These are phyloP conservation scores for Thrips palmi DNA, from an alignment of 1,140 invertebrate genomes.

Conservation along the genomic window DNA sequence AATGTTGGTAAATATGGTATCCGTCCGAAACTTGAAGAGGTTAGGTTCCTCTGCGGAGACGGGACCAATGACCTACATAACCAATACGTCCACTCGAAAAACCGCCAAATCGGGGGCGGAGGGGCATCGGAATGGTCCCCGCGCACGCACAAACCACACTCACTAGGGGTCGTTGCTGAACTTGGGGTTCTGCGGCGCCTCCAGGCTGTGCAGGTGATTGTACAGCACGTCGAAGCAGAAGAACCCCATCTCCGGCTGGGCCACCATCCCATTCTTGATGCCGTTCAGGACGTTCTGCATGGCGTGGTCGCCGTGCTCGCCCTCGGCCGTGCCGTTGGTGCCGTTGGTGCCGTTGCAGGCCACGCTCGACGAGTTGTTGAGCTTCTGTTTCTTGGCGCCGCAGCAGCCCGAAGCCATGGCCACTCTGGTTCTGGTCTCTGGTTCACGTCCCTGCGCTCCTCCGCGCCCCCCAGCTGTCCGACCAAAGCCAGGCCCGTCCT, in stretches of 20 bases:
- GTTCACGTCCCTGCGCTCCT: no score
- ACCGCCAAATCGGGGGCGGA: no score
- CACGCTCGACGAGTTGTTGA: constrained; percentile 47
- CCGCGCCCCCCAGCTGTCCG: no score
- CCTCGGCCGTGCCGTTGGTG: constrained; percentile 23
- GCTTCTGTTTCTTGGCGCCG: constrained; percentile 74
- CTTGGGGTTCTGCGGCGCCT: constrained; percentile 70
- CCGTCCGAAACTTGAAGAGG: no score
- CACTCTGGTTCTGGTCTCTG: no score
- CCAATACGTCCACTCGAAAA: no score
- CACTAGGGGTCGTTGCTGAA: constrained; percentile 91
- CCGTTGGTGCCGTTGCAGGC: constrained; percentile 28
- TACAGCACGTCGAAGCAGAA: constrained; percentile 97
- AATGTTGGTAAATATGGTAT: no score
- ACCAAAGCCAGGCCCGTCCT: no score
- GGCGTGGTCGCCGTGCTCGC: constrained; percentile 26
- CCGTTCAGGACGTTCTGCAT: constrained; percentile 38
- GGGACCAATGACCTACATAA: no score
- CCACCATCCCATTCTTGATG: constrained; percentile 43
- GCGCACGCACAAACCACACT: no score
- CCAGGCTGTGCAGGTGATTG: constrained; percentile 78
- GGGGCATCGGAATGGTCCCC: no score
- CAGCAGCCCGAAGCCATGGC: constrained; percentile 80
- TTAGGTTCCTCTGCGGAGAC: no score
- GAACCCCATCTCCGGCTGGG: constrained; percentile 89